These are phyloP conservation scores for Neostethus bicornis DNA, from an alignment of 2,797 vertebrate species.

Conservation along the genomic window DNA sequence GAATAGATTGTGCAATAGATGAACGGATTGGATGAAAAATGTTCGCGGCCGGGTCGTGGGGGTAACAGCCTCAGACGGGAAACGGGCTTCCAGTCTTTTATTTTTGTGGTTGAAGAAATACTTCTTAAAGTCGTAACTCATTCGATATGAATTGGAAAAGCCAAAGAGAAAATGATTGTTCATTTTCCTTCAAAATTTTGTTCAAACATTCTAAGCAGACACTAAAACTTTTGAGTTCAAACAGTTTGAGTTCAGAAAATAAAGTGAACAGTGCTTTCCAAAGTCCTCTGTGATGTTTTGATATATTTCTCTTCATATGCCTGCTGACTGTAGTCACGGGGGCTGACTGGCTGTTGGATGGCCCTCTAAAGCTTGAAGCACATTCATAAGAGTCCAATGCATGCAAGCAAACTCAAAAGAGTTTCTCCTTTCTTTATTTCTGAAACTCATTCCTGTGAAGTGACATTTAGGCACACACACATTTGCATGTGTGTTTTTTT, in stretches of 20 bases:
- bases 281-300: conserved; percentile 29
- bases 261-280: background rate
- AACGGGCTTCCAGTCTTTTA: no score
- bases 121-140: background rate
- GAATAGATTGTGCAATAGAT: no score
- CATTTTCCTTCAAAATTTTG: background rate
- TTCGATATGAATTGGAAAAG: background rate
- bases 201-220: background rate
- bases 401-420: conserved; percentile 35
- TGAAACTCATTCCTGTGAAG: conserved; percentile 22
- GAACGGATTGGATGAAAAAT: no score
- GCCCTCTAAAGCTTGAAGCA: conserved; percentile 47
- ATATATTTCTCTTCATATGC: conserved; percentile 25
- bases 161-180: background rate
- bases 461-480: conserved; percentile 14
- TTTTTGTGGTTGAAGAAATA: no score
- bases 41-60: no score
- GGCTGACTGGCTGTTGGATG: conserved; percentile 53
- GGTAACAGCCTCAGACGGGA: no score
- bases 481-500: conserved; percentile 13
- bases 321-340: conserved; percentile 47
- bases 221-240: background rate
- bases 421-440: background rate
- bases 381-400: conserved; percentile 60
- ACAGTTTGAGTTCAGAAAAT: background rate